A percentile compares a stretch with the other conserved stretches of the same genome.
Conservation (phyloP, 2,113 vertebrate genomes). For the Noctilio leporinus region DNA sequence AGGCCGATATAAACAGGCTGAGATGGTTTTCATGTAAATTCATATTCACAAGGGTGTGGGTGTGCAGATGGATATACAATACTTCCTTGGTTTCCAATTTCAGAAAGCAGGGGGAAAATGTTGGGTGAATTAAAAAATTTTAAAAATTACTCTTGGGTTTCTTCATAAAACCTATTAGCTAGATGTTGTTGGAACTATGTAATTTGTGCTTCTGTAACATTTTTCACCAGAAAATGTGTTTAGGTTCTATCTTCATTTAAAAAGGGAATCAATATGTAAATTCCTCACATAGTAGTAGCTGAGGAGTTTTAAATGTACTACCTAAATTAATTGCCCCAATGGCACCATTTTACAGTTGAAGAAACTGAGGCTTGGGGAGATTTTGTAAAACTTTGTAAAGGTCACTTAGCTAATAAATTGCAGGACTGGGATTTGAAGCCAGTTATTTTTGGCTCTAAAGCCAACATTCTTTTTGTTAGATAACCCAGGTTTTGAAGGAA, state of each 20-base stretch:
- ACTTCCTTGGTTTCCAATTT: constrained; percentile 41
- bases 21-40: constrained; percentile 35
- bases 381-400: background rate
- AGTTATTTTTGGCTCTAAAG: background rate
- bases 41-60: background rate
- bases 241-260: constrained; percentile 30
- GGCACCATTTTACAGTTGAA: background rate
- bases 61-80: background rate
- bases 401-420: background rate
- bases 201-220: constrained; percentile 2
- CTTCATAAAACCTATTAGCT: constrained; percentile 31
- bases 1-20: background rate
- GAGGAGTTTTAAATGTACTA: background rate
- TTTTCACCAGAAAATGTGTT: constrained; percentile 24
- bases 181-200: background rate
- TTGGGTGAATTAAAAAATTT: constrained; percentile 1
- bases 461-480: background rate
- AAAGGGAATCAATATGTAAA: background rate
- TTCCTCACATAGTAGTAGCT: background rate
- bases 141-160: background rate
- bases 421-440: background rate
- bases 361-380: background rate
- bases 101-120: constrained; percentile 27
- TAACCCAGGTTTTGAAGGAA: background rate
- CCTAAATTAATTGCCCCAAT: background rate